These are phyloP conservation scores for Silurus glanis DNA, from an alignment of 2,113 vertebrate genomes.

Conservation along the genomic window DNA sequence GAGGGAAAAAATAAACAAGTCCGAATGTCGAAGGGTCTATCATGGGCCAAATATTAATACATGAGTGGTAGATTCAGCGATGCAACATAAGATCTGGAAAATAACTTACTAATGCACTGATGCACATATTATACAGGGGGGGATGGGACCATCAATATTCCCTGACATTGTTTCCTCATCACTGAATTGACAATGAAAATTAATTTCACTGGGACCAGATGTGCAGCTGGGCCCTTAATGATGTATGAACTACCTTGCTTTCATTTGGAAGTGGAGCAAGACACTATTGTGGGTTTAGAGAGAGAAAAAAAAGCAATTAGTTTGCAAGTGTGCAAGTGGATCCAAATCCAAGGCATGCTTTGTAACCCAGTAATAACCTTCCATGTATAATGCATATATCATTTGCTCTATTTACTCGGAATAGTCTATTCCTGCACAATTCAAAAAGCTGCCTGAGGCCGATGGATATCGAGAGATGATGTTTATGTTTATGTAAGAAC, in stretches of 20 bases:
- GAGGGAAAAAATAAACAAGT: slow-evolving; percentile 28
- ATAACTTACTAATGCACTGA: slow-evolving; percentile 30
- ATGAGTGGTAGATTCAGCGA: slow-evolving; percentile 53
- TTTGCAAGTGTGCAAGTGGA: not conserved
- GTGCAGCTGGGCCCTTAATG: slow-evolving; percentile 61
- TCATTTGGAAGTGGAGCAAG: slow-evolving; percentile 58
- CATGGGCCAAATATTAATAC: slow-evolving; percentile 56
- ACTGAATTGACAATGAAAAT: slow-evolving; percentile 66
- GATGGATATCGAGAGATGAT: slow-evolving; percentile 25
- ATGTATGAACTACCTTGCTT: slow-evolving; percentile 59
- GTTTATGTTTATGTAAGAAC: slow-evolving; percentile 21
- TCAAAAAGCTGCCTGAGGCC: slow-evolving; percentile 24
- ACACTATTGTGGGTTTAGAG: slow-evolving; percentile 45
- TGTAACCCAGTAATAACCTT: slow-evolving; percentile 19
- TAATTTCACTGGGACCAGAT: slow-evolving; percentile 69
- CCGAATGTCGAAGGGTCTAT: slow-evolving; percentile 9
- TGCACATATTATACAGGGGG: slow-evolving; percentile 64
- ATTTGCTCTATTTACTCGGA: slow-evolving; percentile 36
- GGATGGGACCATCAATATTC: slow-evolving; percentile 67
- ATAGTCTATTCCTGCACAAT: slow-evolving; percentile 28
- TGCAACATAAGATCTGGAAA: slow-evolving; percentile 47
- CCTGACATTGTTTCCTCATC: slow-evolving; percentile 64
- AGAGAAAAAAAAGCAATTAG: slow-evolving; percentile 9
- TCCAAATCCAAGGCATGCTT: slow-evolving; percentile 23
- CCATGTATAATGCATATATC: slow-evolving; percentile 6